These are phyloP conservation scores for Xanthostigma xanthostigma DNA, from an alignment of 2,888 invertebrate genomes.

Conservation along the genomic window DNA sequence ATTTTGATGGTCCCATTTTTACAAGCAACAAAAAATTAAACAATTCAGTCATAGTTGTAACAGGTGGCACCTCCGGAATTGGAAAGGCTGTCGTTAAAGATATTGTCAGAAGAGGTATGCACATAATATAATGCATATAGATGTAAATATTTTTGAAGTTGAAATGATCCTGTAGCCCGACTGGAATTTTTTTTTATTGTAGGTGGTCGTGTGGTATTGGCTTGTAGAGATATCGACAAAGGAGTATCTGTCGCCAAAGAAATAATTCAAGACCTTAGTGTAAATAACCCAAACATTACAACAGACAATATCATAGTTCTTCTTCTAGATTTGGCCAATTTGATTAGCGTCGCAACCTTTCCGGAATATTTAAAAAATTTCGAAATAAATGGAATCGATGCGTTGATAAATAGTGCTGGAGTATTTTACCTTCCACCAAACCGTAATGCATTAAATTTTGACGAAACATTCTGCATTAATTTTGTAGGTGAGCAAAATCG, in stretches of 20 bases:
- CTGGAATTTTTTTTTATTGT: conserved; percentile 9
- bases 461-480: conserved; percentile 38
- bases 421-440: conserved; percentile 34
- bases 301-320: conserved; percentile 21
- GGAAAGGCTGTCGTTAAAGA: conserved; percentile 38
- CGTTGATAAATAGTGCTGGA: conserved; percentile 37
- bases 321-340: conserved; percentile 25
- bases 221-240: conserved; percentile 33
- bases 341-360: conserved; percentile 25
- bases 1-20: conserved; percentile 26
- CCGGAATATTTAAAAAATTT: conserved; percentile 18
- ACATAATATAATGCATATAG: not conserved
- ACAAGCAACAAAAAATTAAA: conserved; percentile 23
- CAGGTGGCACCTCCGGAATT: conserved; percentile 42
- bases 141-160: no score
- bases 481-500: conserved; percentile 29
- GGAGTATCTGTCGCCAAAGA: conserved; percentile 29
- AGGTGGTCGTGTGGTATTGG: conserved; percentile 37
- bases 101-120: conserved; percentile 31
- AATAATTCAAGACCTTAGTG: conserved; percentile 20
- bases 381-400: conserved; percentile 26
- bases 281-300: conserved; percentile 13
- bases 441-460: conserved; percentile 34
- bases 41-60: conserved; percentile 36
- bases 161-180: no score